Evolutionary conservation across 2,113 vertebrate genomes (phyloP).

Genomic region (Pontoporia blainvillei): DNA sequence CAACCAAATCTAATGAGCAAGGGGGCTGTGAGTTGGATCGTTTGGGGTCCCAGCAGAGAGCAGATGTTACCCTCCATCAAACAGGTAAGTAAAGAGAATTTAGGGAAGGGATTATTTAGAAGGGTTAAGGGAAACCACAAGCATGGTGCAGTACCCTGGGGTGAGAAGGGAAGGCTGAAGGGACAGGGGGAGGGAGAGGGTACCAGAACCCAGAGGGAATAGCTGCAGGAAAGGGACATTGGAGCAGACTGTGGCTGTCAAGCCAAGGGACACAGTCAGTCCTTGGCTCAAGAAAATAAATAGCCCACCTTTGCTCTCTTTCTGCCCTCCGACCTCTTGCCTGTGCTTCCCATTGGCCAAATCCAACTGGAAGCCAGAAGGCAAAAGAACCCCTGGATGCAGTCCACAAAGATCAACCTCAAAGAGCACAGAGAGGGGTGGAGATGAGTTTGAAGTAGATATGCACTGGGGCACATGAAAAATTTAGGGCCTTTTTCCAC

Average conservation of each 20-base stretch:
- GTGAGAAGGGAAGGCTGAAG: not conserved
- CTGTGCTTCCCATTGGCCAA: not conserved
- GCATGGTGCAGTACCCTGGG: not conserved
- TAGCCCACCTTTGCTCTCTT: not conserved
- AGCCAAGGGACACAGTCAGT: not conserved
- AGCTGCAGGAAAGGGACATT: not conserved
- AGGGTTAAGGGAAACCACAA: not conserved
- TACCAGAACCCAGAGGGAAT: not conserved
- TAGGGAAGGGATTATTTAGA: not conserved
- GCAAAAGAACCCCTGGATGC: not conserved
- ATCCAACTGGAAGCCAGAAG: not conserved
- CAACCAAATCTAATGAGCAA: not conserved
- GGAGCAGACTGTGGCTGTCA: not conserved
- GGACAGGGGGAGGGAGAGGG: not conserved
- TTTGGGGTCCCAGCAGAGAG: not conserved
- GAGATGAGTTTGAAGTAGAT: no score
- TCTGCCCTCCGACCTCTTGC: not conserved
- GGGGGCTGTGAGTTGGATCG: not conserved
- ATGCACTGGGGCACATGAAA: not conserved
- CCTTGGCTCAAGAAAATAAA: not conserved
- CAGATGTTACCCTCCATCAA: not conserved
- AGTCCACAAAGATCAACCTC: not conserved
- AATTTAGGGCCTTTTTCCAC: not conserved
- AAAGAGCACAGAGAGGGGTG: not conserved
- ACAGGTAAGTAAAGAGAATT: not conserved